Evolutionary conservation across 2,113 vertebrate species (phyloP).

Genomic region (Ornithorhynchus anatinus): DNA sequence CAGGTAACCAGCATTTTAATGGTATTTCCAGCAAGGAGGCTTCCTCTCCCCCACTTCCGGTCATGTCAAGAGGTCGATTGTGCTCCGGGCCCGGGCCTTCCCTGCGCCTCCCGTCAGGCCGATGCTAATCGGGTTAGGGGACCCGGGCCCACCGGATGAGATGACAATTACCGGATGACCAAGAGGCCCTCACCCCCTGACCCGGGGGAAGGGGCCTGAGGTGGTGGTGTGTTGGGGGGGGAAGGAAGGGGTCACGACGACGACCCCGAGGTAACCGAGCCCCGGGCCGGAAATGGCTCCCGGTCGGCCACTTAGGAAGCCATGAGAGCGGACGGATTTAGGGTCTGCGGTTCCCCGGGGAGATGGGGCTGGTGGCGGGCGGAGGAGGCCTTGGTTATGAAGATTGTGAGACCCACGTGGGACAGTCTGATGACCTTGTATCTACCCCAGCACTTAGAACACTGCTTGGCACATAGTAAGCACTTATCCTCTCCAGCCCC

Average conservation of each 20-base stretch:
- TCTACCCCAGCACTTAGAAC: no score
- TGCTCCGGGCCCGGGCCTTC: slow-evolving; percentile 58
- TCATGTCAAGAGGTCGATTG: slow-evolving; percentile 65
- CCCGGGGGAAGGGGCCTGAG: slow-evolving; percentile 53
- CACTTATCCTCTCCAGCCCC: no score
- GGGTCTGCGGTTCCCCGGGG: slow-evolving; percentile 71
- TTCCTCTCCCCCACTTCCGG: slow-evolving; percentile 36
- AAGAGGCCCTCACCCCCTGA: slow-evolving; percentile 69
- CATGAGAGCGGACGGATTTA: slow-evolving; percentile 73
- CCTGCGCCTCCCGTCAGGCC: slow-evolving; percentile 49
- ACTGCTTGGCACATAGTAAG: no score
- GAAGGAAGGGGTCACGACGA: neutral
- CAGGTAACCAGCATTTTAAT: no score
- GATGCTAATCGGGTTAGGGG: slow-evolving; percentile 63
- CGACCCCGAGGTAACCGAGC: slow-evolving; percentile 66
- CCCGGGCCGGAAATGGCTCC: slow-evolving; percentile 75
- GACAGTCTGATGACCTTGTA: no score
- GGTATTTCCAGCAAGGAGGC: no score
- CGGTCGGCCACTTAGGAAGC: slow-evolving; percentile 76
- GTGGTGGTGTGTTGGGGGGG: no score
- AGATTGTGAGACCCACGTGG: no score
- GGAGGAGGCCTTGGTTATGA: slow-evolving; percentile 67
- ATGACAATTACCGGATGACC: slow-evolving; percentile 73
- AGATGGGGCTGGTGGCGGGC: slow-evolving; percentile 74
- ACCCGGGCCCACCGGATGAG: slow-evolving; percentile 68